Evolutionary conservation across 2,113 vertebrate species (phyloP), one percentile per base, ranked within the genome.

Genomic region (Zosterops japonicus): DNA sequence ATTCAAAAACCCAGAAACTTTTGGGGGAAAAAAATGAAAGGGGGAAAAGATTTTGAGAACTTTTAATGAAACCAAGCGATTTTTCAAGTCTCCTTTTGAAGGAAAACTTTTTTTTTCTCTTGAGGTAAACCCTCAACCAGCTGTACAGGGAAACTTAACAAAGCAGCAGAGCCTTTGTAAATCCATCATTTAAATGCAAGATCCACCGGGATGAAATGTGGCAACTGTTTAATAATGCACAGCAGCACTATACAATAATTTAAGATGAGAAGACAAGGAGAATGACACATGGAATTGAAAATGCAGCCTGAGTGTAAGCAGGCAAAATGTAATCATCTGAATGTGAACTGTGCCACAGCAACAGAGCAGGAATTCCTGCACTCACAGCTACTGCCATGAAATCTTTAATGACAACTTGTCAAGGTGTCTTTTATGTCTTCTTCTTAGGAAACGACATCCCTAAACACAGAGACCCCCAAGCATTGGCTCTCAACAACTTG

Each of bases 211-310:
- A 67, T 95, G 94, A 96, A 83, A 82, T 69, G 83, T 95, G 89
- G 83, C 74, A 91, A 96, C 89, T 91, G 53, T 89, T 96, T 95
- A 94, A 92, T 94, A 95, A 95, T 97, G 93, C 94, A 95, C 81
- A 94, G 87, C 69, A 94, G 57, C 53, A 68, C 72, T 23, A 6
- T 33, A 49, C 39, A 87, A 82, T 77, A 92, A 84, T 91, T 95
- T 75, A 64, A 87, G 80, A 84, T 33, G 80, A 70, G 90, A 89
- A 94, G 94, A 92, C 80, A 93, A 81, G 89, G 89, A 87, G 80
- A 89, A 75, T 94, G 95, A 96, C 93, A 92, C 60, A 84, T 24
- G 44, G 87, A 94, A 96, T 75, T 89, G 87, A 82, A 94, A 94
- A 96, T 79, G 72, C 60, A 92, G 90, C 29, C 78, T 61, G 92